These are phyloP conservation scores for Xerus inauris DNA, from an alignment of 2,113 vertebrate species.

Conservation along the genomic window DNA sequence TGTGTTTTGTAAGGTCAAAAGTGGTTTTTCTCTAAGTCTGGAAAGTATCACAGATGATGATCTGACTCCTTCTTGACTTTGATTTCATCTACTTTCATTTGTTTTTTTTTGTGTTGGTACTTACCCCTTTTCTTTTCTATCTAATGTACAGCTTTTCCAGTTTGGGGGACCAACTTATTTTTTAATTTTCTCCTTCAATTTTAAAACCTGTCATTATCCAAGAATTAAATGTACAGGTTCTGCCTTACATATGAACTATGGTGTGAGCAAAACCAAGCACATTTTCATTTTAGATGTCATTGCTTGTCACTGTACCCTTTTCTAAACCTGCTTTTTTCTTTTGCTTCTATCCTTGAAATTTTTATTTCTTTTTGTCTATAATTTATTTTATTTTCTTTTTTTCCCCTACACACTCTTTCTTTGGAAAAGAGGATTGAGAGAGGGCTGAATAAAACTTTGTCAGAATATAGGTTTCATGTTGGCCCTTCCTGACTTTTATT, in stretches of 20 bases:
- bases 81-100: not conserved
- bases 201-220: not conserved
- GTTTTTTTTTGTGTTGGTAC: not conserved
- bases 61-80: not conserved
- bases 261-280: not conserved
- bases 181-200: conserved; percentile 33
- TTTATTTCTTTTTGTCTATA: not conserved
- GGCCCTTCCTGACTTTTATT: not conserved
- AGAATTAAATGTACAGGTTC: not conserved
- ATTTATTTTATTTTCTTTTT: not conserved
- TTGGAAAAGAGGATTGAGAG: not conserved
- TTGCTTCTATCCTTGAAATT: not conserved
- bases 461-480: not conserved
- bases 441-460: not conserved
- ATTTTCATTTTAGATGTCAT: not conserved
- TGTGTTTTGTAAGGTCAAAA: not conserved
- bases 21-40: not conserved
- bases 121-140: not conserved
- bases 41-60: not conserved
- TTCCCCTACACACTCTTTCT: not conserved
- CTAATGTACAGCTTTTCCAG: not conserved
- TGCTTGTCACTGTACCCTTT: not conserved
- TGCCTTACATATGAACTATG: not conserved
- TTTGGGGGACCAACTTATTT: not conserved
- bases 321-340: not conserved